Evolutionary conservation across 2,113 vertebrate species (phyloP), one percentile per base, ranked within the genome.

Genomic region (Lathamus discolor): DNA sequence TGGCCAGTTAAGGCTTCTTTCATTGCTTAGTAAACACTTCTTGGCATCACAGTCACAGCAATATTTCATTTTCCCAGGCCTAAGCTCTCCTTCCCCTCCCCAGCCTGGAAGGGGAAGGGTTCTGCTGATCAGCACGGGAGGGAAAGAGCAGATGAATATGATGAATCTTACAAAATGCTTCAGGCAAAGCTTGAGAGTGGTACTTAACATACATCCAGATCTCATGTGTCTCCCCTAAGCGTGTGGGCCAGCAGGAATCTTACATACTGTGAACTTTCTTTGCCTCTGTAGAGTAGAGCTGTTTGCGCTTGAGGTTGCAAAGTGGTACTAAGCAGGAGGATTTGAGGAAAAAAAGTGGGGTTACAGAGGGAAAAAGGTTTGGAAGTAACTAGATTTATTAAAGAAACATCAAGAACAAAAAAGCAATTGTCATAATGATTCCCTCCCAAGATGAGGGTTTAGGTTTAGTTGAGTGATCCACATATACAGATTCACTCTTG

Each of bases 171-270:
- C 61, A 81, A 57, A 95, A 57, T 6, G 46, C 93, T 95, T 66
- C 41, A 80, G 91, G 95, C 92, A 31, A 92, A 91, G 74, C 81
- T 91, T 87, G 66, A 92, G 57, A 43, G 62, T 84, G 59, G 73
- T 82, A 68, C 48, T 68, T 92, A 73, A 8, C 9, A 20, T 84
- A 37, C 68, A 46, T 85, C 84, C 66, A 76, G 80, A 92, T 87
- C 90, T 69, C 28, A 29, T 70, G 86, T 1, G 2, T 67, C 81
- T 94, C 22, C 52, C 52, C 46, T n/a, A 89, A 80, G 67, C 91
- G 83, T 84, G 83, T 73, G 83, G 90, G 85, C 88, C 64, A 51
- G 55, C 62, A 39, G 79, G 27, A 83, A 52, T 37, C 63, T 67
- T n/a, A 31, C 9, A 25, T 13, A 23, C 62, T 46, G 19, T 52